Evolutionary conservation across 1,140 invertebrate species (phyloP).

Genomic region (Rhyzopertha dominica): DNA sequence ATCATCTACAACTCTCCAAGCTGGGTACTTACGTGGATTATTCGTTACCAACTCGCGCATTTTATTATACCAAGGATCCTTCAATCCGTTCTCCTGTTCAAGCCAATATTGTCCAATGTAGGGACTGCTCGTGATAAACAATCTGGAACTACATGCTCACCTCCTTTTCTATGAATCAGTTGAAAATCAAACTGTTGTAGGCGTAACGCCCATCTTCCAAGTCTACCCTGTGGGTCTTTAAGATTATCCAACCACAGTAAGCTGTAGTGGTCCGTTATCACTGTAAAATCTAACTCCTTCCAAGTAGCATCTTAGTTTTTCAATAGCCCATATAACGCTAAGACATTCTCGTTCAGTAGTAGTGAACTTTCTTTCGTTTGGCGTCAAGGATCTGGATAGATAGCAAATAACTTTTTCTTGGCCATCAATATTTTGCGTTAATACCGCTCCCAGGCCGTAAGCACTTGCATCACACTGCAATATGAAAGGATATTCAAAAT

Average conservation of each 20-base stretch:
- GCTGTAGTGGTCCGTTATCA: constrained; percentile 25
- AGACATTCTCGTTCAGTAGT: constrained; percentile 44
- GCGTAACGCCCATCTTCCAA: constrained; percentile 19
- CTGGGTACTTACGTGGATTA: neutral
- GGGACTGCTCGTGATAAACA: too few relatives aligned
- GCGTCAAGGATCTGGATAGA: constrained; percentile 31
- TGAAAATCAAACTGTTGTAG: constrained; percentile 36
- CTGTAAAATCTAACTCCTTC: constrained; percentile 21
- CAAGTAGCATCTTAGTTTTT: constrained; percentile 31
- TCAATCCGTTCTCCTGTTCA: neutral
- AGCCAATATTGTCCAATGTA: too few relatives aligned
- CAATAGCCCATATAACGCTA: constrained; percentile 42
- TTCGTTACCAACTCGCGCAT: neutral
- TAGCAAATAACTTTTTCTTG: constrained; percentile 16
- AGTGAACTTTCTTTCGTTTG: constrained; percentile 40
- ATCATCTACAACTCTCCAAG: neutral
- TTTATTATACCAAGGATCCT: neutral
- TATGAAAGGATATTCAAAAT: too few relatives aligned
- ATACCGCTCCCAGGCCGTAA: constrained; percentile 15
- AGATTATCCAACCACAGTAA: constrained; percentile 15
- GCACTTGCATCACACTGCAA: constrained; percentile 25
- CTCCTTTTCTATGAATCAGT: constrained; percentile 39
- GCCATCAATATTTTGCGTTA: constrained; percentile 5
- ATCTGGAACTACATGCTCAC: constrained; percentile 35
- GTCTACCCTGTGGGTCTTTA: constrained; percentile 10